phyloP scores from a whole-genome alignment of 2,888 invertebrate genomes.

The Ecliptopera silaceata region DNA sequence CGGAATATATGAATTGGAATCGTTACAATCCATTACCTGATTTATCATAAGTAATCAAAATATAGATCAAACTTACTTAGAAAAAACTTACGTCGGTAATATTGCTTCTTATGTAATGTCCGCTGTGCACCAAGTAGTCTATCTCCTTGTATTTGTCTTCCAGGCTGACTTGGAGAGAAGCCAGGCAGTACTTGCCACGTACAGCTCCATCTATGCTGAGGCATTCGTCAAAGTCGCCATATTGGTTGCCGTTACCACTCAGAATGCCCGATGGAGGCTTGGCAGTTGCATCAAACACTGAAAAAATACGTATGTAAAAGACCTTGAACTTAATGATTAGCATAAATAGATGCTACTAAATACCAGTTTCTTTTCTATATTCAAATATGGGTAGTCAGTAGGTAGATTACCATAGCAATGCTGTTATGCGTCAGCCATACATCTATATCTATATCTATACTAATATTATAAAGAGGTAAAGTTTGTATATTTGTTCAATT shows the following conservation, averaged over 20 bases:
- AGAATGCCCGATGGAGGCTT: slow-evolving; percentile 87
- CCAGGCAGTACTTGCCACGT: slow-evolving; percentile 86
- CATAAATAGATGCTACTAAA: no score
- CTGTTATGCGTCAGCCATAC: no score
- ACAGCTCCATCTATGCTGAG: slow-evolving; percentile 79
- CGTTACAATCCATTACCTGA: no score
- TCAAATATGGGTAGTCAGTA: no score
- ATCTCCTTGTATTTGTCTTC: slow-evolving; percentile 55
- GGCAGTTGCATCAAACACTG: slow-evolving; percentile 89
- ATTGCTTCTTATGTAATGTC: slow-evolving; percentile 79
- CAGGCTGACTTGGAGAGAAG: slow-evolving; percentile 77
- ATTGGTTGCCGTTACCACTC: slow-evolving; percentile 87
- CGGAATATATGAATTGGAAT: no score
- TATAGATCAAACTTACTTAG: no score
- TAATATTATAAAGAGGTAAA: no score
- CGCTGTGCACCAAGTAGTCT: slow-evolving; percentile 77
- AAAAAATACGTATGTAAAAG: slow-evolving; percentile 42
- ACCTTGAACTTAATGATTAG: slow-evolving; percentile 1
- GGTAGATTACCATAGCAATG: no score
- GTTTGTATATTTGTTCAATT: no score
- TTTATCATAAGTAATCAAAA: no score
- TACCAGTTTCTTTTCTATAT: no score
- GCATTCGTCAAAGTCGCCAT: slow-evolving; percentile 88
- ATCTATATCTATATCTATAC: no score
- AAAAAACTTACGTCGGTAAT: slow-evolving; percentile 75